Percentiles rank a stretch among this genome's conserved stretches.
phyloP scores from a whole-genome alignment of 2,888 invertebrate genomes.

The Luperina nickerlii region DNA sequence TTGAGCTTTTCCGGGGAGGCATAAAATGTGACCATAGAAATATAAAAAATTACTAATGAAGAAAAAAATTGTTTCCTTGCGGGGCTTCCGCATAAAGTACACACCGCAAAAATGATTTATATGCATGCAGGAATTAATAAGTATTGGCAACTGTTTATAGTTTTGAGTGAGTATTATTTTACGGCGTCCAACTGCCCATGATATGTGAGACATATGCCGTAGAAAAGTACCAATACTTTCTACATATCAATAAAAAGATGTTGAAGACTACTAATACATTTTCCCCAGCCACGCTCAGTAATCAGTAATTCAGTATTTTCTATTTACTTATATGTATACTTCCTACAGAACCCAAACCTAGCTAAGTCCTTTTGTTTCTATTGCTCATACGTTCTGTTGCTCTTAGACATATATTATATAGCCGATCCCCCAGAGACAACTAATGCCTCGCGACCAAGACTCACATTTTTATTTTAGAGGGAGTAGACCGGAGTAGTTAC shows the following conservation, averaged over 20 bases:
- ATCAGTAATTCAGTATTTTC: background rate
- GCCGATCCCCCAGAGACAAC: constrained; percentile 13
- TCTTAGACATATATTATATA: background rate
- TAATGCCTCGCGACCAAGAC: constrained; percentile 2
- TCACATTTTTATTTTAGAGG: constrained; percentile 8
- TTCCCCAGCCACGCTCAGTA: background rate
- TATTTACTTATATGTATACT: background rate
- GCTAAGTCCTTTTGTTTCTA: background rate
- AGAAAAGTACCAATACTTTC: background rate
- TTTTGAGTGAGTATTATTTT: background rate
- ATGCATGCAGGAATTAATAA: background rate
- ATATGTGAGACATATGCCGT: background rate
- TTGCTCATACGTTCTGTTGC: background rate
- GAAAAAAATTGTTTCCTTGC: background rate
- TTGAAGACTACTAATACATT: background rate
- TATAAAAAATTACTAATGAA: background rate
- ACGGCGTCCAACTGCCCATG: background rate
- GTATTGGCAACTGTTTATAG: background rate
- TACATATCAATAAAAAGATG: background rate
- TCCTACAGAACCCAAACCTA: background rate
- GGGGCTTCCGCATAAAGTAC: background rate
- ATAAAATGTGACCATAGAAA: background rate
- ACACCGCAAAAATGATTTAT: background rate
- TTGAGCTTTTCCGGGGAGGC: background rate
- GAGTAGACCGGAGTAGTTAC: background rate